Evolutionary conservation across 2,797 vertebrate species (phyloP).

Genomic region (Sylvia borin): DNA sequence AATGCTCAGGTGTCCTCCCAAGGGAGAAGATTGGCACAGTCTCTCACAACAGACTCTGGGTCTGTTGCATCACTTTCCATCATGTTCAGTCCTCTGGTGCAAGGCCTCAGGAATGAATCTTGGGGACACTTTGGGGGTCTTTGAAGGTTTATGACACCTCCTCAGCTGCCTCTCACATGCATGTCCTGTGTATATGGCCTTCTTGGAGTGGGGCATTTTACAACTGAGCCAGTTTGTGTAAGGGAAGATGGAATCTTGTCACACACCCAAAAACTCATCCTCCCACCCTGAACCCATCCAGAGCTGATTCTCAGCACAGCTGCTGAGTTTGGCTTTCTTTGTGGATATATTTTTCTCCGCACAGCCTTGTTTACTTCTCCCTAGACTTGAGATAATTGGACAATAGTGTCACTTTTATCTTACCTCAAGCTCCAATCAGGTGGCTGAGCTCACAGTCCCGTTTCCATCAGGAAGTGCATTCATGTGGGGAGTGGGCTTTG

Average conservation of each 20-base stretch:
- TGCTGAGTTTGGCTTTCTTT: not conserved
- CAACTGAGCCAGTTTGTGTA: not conserved
- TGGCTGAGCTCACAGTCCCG: not conserved
- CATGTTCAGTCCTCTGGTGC: rapidly evolving
- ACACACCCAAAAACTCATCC: not conserved
- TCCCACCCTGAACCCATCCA: not conserved
- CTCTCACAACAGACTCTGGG: rapidly evolving
- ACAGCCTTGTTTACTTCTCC: not conserved
- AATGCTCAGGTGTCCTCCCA: not conserved
- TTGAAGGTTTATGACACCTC: not conserved
- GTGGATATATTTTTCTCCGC: not conserved
- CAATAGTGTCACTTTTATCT: not conserved
- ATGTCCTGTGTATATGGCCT: not conserved
- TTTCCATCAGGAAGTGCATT: not conserved
- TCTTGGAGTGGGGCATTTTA: not conserved
- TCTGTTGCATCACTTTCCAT: not conserved
- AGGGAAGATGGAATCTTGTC: not conserved
- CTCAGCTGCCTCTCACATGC: not conserved
- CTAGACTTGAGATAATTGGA: not conserved
- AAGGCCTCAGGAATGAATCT: not conserved
- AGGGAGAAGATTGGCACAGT: not conserved
- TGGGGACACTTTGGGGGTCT: rapidly evolving
- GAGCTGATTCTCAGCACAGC: not conserved
- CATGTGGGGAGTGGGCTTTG: not conserved
- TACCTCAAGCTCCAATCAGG: not conserved